Base-by-base conservation (phyloP, 2,888 invertebrate genomes). In the Beris morrisii region DNA sequence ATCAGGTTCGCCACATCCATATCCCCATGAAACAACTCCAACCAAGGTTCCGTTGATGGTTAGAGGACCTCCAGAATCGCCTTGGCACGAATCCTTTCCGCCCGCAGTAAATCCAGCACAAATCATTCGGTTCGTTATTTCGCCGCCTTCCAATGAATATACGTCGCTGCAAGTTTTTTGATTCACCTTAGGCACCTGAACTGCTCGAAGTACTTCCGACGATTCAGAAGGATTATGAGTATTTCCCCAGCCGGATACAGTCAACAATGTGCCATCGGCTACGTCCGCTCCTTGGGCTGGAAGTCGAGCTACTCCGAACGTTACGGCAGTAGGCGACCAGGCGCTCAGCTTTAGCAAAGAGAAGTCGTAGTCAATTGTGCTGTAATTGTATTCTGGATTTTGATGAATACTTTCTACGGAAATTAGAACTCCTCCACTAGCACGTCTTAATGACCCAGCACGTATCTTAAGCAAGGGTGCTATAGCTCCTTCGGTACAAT, bases 351-450 rank as follows among this genome's bases (percentile, higher is more conserved):
- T 72, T 28, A 83, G 69, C 5, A 83, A 65, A 0, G 82, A 77
- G 65, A 81, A 79, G 69, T 83, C 83, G 64, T 77, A 81, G 69
- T 82, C 80, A n/a, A 77, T 77, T 2, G 76, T 79, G 6, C 70
- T 72, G 2, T 73, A 30, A 73, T 80, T 74, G 70, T 77, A 83
- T 3, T 75, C 67, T 7, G 75, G 73, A 70, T 83, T 81, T 22
- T 76, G 73, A 69, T 73, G 73, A 9, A 79, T 73, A 44, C 69
- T 69, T 55, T 71, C 69, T 0, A 81, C 78, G 4, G 63, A 50
- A 12, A 78, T 74, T 5, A 80, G 61, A 11, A 77, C 66, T 2
- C 83, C 83, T 4, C 78, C 82, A 0, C 66, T 69, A 9, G 73
- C 72, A 12, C 75, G 71, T 7, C 72, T 70, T 4, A 77, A 74